phyloP scores from a whole-genome alignment of 2,797 vertebrate genomes.

The Sandelia bainsii region DNA sequence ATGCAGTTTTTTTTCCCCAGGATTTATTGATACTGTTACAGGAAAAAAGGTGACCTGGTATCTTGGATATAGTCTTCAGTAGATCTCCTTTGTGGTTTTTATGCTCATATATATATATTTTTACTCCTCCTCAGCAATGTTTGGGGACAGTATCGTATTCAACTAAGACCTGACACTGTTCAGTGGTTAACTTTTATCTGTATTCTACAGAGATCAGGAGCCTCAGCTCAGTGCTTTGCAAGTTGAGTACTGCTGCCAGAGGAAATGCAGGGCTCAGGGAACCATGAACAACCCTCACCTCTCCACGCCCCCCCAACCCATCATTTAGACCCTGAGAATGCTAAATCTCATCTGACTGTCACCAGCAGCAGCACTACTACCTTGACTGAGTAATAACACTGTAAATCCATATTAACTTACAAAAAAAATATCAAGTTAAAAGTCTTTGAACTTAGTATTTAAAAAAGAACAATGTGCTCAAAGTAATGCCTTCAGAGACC shows the following conservation, averaged over 20 bases:
- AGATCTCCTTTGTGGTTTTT: conserved; percentile 68
- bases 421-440: conserved; percentile 59
- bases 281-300: conserved; percentile 67
- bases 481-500: conserved; percentile 62
- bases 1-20: conserved; percentile 78
- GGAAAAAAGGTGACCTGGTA: conserved; percentile 80
- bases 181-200: conserved; percentile 76
- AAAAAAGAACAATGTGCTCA: conserved; percentile 61
- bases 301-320: conserved; percentile 32
- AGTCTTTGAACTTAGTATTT: conserved; percentile 72
- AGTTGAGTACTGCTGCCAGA: conserved; percentile 72
- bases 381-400: conserved; percentile 46
- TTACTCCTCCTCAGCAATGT: conserved; percentile 78
- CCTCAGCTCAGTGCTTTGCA: conserved; percentile 75
- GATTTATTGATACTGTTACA: conserved; percentile 83
- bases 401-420: conserved; percentile 64
- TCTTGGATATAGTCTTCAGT: conserved; percentile 74
- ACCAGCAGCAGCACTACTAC: conserved; percentile 37
- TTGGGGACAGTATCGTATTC: conserved; percentile 72
- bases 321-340: conserved; percentile 60
- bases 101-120: conserved; percentile 72
- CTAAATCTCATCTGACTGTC: conserved; percentile 63
- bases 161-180: conserved; percentile 67
- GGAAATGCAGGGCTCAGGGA: conserved; percentile 72
- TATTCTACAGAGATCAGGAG: conserved; percentile 78